These are phyloP conservation scores for Marisa cornuarietis DNA, from an alignment of 1,140 invertebrate species.

Conservation along the genomic window DNA sequence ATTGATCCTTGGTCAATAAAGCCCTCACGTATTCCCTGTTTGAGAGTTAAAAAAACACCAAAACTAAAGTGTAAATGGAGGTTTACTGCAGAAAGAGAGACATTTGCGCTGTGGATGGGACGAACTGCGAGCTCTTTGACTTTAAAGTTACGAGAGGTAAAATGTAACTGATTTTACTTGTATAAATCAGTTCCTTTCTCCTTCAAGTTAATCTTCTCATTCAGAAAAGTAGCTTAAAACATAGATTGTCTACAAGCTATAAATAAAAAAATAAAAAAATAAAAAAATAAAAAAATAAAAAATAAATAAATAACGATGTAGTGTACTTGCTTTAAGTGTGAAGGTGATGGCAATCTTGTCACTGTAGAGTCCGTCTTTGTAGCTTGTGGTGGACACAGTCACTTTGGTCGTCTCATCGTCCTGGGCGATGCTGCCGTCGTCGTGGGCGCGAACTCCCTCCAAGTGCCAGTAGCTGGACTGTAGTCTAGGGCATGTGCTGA, in stretches of 20 bases:
- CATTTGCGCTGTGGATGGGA: too few relatives aligned
- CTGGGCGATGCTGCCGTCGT: background rate
- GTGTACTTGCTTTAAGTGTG: slow-evolving; percentile 6
- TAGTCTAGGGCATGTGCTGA: background rate
- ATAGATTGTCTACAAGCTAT: background rate
- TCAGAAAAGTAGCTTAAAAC: too few relatives aligned
- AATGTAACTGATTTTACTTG: too few relatives aligned
- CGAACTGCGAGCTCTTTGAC: too few relatives aligned
- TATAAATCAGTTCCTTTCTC: too few relatives aligned
- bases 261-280: background rate
- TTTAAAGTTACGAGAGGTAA: too few relatives aligned
- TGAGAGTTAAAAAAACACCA: too few relatives aligned
- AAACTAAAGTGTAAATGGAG: too few relatives aligned
- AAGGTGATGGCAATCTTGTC: background rate
- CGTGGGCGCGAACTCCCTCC: background rate
- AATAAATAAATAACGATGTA: too few relatives aligned
- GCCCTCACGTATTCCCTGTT: slow-evolving; percentile 6
- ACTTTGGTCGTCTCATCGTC: background rate
- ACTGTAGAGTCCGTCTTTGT: background rate
- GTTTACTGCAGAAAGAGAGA: too few relatives aligned
- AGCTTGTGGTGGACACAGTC: background rate
- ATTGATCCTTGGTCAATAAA: slow-evolving; percentile 11
- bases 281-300: background rate
- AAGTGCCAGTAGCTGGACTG: slow-evolving; percentile 1
- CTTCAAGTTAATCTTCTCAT: too few relatives aligned